A percentile compares a stretch with the other conserved stretches of the same genome.
phyloP scores from a whole-genome alignment of 2,797 vertebrate species.

The Taeniopygia guttata region DNA sequence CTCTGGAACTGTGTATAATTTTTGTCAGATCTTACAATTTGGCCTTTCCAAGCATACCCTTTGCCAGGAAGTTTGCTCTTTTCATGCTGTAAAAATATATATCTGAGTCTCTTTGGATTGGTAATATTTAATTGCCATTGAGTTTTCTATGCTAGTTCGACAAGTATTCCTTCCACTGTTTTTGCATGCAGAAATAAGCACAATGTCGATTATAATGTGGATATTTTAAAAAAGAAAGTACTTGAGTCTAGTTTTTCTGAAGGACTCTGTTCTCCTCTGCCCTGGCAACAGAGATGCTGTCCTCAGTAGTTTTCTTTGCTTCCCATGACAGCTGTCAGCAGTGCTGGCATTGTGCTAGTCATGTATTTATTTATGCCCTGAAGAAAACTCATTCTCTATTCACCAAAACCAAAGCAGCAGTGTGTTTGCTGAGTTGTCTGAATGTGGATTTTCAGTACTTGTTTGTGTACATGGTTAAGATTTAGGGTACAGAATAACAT shows the following conservation, averaged over 20 bases:
- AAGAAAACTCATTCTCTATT: neutral
- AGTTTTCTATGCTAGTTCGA: neutral
- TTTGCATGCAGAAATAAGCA: neutral
- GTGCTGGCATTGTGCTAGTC: neutral
- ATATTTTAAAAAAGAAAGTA: neutral
- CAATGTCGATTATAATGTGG: neutral
- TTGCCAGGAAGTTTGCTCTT: neutral
- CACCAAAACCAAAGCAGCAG: neutral
- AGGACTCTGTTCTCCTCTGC: neutral
- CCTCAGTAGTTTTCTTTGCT: neutral
- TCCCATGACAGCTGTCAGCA: neutral
- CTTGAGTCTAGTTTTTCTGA: neutral
- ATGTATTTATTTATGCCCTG: neutral
- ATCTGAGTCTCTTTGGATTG: neutral
- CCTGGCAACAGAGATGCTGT: neutral
- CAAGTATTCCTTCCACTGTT: neutral
- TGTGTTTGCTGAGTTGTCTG: neutral
- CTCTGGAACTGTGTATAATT: neutral
- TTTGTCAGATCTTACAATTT: neutral
- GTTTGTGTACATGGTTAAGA: neutral
- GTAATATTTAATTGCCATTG: neutral
- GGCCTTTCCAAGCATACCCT: neutral
- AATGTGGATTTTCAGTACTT: neutral
- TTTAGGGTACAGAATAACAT: neutral
- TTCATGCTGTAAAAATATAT: neutral